Base-by-base conservation (phyloP, 2,888 invertebrate species). In the Scaptomyza parva region DNA sequence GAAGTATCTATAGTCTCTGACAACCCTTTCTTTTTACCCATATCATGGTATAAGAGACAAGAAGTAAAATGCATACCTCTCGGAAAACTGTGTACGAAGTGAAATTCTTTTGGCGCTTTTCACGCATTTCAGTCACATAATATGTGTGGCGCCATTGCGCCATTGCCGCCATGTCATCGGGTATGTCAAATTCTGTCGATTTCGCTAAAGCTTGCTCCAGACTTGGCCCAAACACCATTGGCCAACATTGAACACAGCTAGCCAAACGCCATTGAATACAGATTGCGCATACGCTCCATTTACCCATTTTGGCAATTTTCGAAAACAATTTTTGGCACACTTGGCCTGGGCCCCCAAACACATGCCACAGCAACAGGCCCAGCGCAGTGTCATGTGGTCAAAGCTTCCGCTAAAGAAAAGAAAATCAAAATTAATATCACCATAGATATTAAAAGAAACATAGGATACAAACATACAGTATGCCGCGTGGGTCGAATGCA, bases 121-220 rank as follows among this genome's bases (percentile, higher is more conserved):
- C n/a, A n/a, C n/a, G n/a, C n/a, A n/a, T n/a, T n/a, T n/a, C n/a
- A n/a, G n/a, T n/a, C n/a, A n/a, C n/a, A n/a, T n/a, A n/a, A n/a
- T n/a, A n/a, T n/a, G n/a, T n/a, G n/a, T n/a, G n/a, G n/a, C n/a
- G n/a, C n/a, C n/a, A n/a, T n/a, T n/a, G n/a, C n/a, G 22, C 22
- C 70, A 78, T 58, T 30, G 40, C 60, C 30, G 43, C 72, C 79
- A 71, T 62, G 65, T 86, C 80, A 67, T 61, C 63, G 59, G 12
- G 2, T 63, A 68, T 68, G 78, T 80, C 81, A 63, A 44, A 61
- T 52, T 30, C 58, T 63, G 64, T 70, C 61, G 77, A 77, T 57
- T 1, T 1, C 7, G 26, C 71, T 55, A 61, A 58, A 45, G 58
- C 50, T 24, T 24, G 39, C 45, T 76, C 67, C 73, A 62, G 72